Percentiles rank a stretch among this genome's conserved stretches.
Conservation (phyloP, 2,888 invertebrate genomes). For the Azorinus chamasolen region DNA sequence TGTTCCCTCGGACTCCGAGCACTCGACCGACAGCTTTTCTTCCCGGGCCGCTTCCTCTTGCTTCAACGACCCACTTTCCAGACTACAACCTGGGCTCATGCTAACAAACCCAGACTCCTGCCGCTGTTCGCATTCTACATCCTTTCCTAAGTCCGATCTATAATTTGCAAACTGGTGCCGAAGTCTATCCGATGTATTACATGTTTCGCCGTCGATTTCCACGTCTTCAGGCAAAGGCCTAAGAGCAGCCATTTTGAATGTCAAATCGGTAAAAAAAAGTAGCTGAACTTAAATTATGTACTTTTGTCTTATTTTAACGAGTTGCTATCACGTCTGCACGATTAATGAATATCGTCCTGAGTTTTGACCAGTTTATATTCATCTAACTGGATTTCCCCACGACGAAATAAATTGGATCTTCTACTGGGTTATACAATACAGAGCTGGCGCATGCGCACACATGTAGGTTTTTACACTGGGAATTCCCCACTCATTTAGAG, state of each 20-base stretch:
- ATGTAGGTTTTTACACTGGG: slow-evolving; percentile 52
- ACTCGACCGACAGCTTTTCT: slow-evolving; percentile 31
- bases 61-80: not conserved
- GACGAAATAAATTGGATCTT: no score
- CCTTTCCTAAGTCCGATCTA: not conserved
- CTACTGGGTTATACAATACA: no score
- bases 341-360: not conserved
- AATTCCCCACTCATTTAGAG: slow-evolving; percentile 46
- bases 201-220: slow-evolving; percentile 10
- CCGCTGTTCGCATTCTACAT: not conserved
- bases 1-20: slow-evolving; percentile 18
- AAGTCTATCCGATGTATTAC: no score
- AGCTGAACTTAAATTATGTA: not conserved
- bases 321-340: not conserved
- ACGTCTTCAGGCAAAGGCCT: slow-evolving; percentile 6
- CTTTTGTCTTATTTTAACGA: not conserved
- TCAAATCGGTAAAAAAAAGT: no score
- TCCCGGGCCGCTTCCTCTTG: no score
- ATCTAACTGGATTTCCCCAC: not conserved
- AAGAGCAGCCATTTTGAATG: not conserved
- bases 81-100: slow-evolving; percentile 1
- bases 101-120: slow-evolving; percentile 12
- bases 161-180: not conserved
- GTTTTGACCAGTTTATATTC: not conserved
- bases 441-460: not conserved